Evolutionary conservation across 2,888 invertebrate genomes (phyloP).

Genomic region (Girardia tigrina): DNA sequence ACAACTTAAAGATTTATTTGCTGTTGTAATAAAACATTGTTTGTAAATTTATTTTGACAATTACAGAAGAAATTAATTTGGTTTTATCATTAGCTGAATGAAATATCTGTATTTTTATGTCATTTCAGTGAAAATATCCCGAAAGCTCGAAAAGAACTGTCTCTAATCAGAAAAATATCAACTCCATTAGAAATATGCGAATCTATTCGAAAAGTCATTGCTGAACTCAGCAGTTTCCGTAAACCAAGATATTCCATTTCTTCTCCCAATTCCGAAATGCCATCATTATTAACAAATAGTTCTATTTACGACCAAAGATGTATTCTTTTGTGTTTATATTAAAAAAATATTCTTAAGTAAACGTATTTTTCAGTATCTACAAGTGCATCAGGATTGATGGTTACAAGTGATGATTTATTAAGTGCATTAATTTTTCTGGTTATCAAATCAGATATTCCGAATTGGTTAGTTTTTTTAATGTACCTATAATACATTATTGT

Average conservation of each 20-base stretch:
- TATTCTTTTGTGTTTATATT: not conserved
- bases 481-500: no score
- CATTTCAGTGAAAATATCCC: constrained; percentile 52
- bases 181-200: constrained; percentile 66
- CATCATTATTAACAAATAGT: not conserved
- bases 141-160: constrained; percentile 61
- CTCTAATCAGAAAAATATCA: constrained; percentile 59
- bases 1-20: no score
- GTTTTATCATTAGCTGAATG: no score
- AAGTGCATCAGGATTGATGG: not conserved
- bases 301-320: not conserved
- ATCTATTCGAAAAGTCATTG: constrained; percentile 57
- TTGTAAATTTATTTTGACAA: no score
- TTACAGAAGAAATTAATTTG: no score
- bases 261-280: no score
- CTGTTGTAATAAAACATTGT: no score
- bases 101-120: not conserved
- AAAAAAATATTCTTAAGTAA: no score
- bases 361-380: no score
- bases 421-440: constrained; percentile 14
- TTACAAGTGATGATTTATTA: constrained; percentile 26
- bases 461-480: constrained; percentile 26
- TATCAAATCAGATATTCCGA: constrained; percentile 31
- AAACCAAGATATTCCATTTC: not conserved
- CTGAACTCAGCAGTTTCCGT: constrained; percentile 38